Percentiles rank a stretch among this genome's conserved stretches.
Evolutionary conservation across 2,113 vertebrate species (phyloP).

Genomic region (Tetraodon nigroviridis): DNA sequence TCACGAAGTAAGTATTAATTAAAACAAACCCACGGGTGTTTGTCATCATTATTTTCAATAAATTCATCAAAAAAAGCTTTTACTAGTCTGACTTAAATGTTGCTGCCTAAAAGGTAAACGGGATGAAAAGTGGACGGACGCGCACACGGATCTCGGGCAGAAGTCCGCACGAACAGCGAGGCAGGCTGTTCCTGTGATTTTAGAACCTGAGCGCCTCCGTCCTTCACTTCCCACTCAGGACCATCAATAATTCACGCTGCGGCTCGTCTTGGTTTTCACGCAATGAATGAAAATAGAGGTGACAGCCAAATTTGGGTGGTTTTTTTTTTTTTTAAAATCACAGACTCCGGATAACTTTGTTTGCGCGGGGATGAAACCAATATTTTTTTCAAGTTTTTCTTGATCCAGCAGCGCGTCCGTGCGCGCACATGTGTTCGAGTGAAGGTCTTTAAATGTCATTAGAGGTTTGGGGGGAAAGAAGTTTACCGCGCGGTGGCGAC

Average conservation of each 20-base stretch:
- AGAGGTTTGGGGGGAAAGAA: too few species aligned
- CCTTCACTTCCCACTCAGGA: slow-evolving; percentile 22
- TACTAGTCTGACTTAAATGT: neutral
- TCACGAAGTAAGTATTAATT: neutral
- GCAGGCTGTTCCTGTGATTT: slow-evolving; percentile 7
- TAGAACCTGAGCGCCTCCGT: slow-evolving; percentile 3
- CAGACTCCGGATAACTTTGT: too few species aligned
- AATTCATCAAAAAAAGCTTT: neutral
- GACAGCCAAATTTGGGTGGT: slow-evolving; percentile 24
- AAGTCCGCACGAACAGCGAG: neutral
- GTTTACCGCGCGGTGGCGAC: too few species aligned
- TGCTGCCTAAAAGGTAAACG: too few species aligned
- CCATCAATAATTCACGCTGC: slow-evolving; percentile 48
- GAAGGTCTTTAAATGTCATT: too few species aligned
- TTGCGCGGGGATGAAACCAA: too few species aligned
- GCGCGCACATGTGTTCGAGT: too few species aligned
- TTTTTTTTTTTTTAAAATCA: neutral
- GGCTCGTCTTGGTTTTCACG: slow-evolving; percentile 8
- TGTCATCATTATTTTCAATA: neutral
- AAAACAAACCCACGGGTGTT: neutral
- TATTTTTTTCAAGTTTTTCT: too few species aligned
- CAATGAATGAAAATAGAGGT: slow-evolving; percentile 38
- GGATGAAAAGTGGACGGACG: neutral
- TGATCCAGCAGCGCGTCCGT: too few species aligned
- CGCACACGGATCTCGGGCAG: neutral